Evolutionary conservation across 2,797 vertebrate genomes (phyloP).

Genomic region (Pseudochromis fuscus): DNA sequence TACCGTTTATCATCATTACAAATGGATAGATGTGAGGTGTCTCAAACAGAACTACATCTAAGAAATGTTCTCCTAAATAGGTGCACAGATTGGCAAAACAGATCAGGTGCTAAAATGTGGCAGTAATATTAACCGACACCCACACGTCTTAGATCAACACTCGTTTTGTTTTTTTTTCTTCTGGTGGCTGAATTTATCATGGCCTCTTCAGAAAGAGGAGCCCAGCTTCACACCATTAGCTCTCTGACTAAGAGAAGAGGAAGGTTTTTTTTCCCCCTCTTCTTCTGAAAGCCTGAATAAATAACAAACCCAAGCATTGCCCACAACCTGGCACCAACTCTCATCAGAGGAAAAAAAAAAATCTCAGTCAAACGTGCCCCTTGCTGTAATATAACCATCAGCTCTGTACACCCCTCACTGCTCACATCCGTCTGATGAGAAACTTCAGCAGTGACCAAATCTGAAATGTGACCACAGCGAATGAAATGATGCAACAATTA

Average conservation of each 20-base stretch:
- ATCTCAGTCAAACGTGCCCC: conserved; percentile 15
- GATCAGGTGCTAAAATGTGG: conserved; percentile 19
- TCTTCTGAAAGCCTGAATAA: conserved; percentile 61
- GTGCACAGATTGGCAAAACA: conserved; percentile 11
- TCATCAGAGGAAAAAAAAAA: conserved; percentile 14
- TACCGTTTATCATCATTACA: no score
- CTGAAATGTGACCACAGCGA: conserved; percentile 52
- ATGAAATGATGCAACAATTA: conserved; percentile 46
- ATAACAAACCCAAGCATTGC: conserved; percentile 34
- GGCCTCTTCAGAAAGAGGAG: conserved; percentile 30
- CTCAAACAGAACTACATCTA: conserved; percentile 15
- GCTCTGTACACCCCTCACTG: conserved; percentile 27
- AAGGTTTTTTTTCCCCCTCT: not conserved
- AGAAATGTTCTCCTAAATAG: conserved; percentile 22
- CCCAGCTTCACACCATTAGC: conserved; percentile 23
- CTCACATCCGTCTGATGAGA: conserved; percentile 37
- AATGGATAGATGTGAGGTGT: conserved; percentile 11
- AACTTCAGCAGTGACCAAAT: conserved; percentile 22
- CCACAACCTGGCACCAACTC: conserved; percentile 25
- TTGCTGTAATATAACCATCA: conserved; percentile 28
- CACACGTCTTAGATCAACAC: conserved; percentile 15
- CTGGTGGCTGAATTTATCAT: conserved; percentile 20
- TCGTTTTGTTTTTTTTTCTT: not conserved
- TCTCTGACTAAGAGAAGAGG: conserved; percentile 36
- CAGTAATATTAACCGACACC: conserved; percentile 8